Conservation (phyloP, 2,113 vertebrate species). For the Uropsilus gracilis region DNA sequence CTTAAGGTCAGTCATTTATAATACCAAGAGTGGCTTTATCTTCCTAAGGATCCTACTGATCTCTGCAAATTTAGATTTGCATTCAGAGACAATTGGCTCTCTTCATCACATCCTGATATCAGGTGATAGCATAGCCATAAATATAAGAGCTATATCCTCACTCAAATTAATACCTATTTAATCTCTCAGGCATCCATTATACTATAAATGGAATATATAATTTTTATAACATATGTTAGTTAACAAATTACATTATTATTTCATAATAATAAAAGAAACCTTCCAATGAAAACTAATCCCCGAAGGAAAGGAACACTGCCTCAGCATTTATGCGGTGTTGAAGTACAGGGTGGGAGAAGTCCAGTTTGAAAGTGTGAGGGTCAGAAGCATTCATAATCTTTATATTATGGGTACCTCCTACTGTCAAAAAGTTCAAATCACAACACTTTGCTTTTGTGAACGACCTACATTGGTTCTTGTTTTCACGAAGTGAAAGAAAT, state of each 20-base stretch:
- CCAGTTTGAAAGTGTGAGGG: not conserved
- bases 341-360: rapidly evolving
- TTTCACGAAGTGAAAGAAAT: not conserved
- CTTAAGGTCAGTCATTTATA: constrained; percentile 51
- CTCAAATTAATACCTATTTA: constrained; percentile 57
- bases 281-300: constrained; percentile 39
- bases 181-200: constrained; percentile 40
- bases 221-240: not conserved
- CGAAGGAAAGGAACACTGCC: not conserved
- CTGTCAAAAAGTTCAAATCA: not conserved
- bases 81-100: constrained; percentile 42
- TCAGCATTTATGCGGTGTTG: not conserved
- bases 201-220: not conserved
- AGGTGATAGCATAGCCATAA: constrained; percentile 53
- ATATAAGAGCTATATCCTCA: constrained; percentile 32
- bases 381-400: not conserved
- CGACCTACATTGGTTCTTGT: not conserved
- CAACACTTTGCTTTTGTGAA: not conserved
- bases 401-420: not conserved
- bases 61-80: constrained; percentile 11
- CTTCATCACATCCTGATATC: constrained; percentile 53
- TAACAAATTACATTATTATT: not conserved
- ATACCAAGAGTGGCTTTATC: not conserved
- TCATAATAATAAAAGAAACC: constrained; percentile 49
- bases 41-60: constrained; percentile 15